These are phyloP conservation scores for Calidris pugnax DNA, from an alignment of 2,113 vertebrate genomes.

Conservation along the genomic window DNA sequence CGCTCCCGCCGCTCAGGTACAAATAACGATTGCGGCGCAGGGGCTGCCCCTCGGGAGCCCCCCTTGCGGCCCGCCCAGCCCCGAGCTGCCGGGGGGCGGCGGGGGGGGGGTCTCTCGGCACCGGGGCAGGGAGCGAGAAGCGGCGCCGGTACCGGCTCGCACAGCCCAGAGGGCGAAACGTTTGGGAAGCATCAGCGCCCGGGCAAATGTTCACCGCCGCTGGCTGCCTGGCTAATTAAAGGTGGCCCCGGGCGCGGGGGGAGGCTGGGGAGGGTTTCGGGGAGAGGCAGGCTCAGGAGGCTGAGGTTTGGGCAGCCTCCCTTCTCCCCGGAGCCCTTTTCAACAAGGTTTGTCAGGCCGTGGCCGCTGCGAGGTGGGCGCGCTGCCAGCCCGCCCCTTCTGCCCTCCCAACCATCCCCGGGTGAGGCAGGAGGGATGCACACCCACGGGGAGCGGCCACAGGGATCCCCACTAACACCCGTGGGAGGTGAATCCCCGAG, in stretches of 20 bases:
- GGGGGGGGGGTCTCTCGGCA: neutral
- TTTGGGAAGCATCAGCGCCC: neutral
- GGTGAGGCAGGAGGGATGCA: accelerated
- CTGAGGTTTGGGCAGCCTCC: neutral
- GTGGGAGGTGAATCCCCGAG: too few species aligned
- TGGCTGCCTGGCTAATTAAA: neutral
- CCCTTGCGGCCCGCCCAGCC: neutral
- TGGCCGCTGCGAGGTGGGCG: neutral
- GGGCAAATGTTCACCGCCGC: neutral
- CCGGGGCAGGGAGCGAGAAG: neutral
- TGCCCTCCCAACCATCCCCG: neutral
- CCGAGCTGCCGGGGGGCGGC: neutral
- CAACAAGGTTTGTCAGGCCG: neutral
- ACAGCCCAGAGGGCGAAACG: neutral
- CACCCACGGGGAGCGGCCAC: neutral
- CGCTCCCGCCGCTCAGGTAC: neutral
- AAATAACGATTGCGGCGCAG: accelerated
- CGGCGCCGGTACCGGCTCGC: neutral
- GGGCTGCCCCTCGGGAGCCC: neutral
- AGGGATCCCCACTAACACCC: accelerated
- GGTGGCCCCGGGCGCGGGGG: too few species aligned
- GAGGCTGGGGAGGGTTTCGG: neutral
- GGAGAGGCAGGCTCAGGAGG: too few species aligned
- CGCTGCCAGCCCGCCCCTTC: neutral
- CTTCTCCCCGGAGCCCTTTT: neutral